Percentiles rank a stretch among this genome's conserved stretches.
Evolutionary conservation across 2,797 vertebrate genomes (phyloP).

Genomic region (Parotocinclus haroldoi): DNA sequence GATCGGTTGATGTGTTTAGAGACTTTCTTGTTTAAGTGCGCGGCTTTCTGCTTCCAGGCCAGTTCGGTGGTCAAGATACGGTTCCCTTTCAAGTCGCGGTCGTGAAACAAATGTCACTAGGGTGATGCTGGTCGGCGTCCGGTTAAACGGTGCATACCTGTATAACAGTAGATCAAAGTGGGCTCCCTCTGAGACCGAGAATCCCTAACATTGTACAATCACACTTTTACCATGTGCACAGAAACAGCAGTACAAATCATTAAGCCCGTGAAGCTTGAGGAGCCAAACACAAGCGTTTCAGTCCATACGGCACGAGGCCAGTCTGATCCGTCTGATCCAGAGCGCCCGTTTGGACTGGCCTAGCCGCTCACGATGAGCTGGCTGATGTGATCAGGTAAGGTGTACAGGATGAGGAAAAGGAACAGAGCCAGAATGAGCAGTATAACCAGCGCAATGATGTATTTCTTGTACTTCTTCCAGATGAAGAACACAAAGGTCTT

Average conservation of each 20-base stretch:
- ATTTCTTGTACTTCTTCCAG: conserved; percentile 87
- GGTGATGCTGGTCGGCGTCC: too few relatives aligned
- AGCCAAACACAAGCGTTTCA: conserved; percentile 7
- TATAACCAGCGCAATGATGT: conserved; percentile 78
- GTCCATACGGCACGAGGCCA: not conserved
- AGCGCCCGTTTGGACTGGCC: conserved; percentile 6
- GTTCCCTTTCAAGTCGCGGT: too few relatives aligned
- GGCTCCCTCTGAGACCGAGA: too few relatives aligned
- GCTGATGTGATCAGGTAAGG: conserved; percentile 84
- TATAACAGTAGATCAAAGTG: too few relatives aligned
- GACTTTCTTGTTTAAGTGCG: too few relatives aligned
- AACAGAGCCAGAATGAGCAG: conserved; percentile 76
- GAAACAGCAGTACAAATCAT: conserved; percentile 3
- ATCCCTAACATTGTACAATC: not conserved
- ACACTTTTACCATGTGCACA: not conserved
- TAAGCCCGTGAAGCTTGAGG: not conserved
- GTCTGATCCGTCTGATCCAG: not conserved
- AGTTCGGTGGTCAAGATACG: too few relatives aligned
- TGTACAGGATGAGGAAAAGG: conserved; percentile 83
- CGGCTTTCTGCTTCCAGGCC: too few relatives aligned
- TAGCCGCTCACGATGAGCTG: conserved; percentile 79
- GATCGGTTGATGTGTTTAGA: too few relatives aligned
- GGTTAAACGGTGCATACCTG: too few relatives aligned
- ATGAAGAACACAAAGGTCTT: conserved; percentile 91
- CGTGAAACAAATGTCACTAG: too few relatives aligned